Conservation (phyloP, 2,888 invertebrate genomes). For the Nezara viridula region DNA sequence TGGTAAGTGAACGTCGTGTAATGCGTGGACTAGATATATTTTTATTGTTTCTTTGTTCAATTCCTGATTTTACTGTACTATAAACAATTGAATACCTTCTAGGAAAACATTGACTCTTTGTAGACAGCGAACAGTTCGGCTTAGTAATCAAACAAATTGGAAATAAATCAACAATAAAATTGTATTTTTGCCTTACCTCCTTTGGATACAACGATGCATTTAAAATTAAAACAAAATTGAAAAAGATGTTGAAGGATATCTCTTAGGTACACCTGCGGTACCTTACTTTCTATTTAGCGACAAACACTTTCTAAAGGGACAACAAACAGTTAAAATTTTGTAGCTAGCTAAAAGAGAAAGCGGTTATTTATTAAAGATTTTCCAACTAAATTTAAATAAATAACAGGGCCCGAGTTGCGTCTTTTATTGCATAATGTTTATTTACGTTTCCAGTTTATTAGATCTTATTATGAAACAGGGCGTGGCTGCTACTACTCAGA, state of each 20-base stretch:
- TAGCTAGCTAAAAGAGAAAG: not conserved
- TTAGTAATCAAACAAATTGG: no score
- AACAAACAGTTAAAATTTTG: constrained; percentile 18
- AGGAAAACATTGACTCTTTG: no score
- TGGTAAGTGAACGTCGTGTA: no score
- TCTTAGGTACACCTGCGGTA: constrained; percentile 1
- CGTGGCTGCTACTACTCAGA: not conserved
- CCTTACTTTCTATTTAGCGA: constrained; percentile 21
- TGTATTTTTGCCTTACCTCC: no score
- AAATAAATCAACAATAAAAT: no score
- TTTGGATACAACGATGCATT: no score
- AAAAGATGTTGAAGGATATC: not conserved
- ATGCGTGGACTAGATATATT: no score
- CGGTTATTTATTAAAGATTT: not conserved
- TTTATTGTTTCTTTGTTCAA: no score
- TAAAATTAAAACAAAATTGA: not conserved
- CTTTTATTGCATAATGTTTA: not conserved
- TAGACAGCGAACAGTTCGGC: no score
- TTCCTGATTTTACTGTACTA: no score
- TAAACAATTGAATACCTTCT: no score
- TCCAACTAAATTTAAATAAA: not conserved
- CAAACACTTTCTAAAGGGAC: constrained; percentile 21
- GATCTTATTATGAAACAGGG: not conserved
- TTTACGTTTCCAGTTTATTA: not conserved
- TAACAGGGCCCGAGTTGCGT: not conserved